A percentile compares a stretch with the other conserved stretches of the same genome.
phyloP scores from a whole-genome alignment of 2,113 vertebrate species.

The Atractosteus spatula region DNA sequence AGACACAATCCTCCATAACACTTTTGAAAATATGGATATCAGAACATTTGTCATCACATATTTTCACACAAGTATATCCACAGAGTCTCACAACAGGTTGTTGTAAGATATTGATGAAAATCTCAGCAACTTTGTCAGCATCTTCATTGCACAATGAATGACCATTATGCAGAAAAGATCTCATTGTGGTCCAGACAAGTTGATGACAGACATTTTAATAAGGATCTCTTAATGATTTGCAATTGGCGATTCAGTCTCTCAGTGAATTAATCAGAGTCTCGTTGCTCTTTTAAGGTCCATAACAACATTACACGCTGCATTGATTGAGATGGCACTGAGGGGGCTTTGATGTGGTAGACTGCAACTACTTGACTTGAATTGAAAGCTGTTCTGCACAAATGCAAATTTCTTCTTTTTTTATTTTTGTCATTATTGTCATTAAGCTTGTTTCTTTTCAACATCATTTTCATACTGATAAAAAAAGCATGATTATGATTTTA shows the following conservation, averaged over 20 bases:
- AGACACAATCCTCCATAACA: too few species aligned
- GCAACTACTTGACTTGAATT: neutral
- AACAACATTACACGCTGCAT: neutral
- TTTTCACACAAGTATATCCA: too few species aligned
- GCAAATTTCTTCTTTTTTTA: neutral
- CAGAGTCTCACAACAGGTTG: too few species aligned
- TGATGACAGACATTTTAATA: neutral
- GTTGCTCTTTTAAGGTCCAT: neutral
- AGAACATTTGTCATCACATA: too few species aligned
- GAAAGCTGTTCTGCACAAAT: neutral
- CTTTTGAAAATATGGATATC: too few species aligned
- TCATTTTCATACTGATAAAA: too few species aligned
- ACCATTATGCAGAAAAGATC: slow-evolving; percentile 9
- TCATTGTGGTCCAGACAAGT: slow-evolving; percentile 25
- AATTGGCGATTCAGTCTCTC: slow-evolving; percentile 1
- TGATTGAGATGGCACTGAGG: neutral
- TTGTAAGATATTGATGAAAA: neutral
- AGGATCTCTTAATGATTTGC: neutral
- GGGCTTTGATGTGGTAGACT: neutral
- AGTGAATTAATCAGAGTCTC: slow-evolving; percentile 30
- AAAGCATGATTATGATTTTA: too few species aligned
- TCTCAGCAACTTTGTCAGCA: slow-evolving; percentile 16
- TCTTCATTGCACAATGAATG: slow-evolving; percentile 4
- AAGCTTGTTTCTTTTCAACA: neutral
- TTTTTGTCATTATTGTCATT: neutral